phyloP scores from a whole-genome alignment of 2,113 vertebrate genomes.

The Phrynosoma blainvillii region DNA sequence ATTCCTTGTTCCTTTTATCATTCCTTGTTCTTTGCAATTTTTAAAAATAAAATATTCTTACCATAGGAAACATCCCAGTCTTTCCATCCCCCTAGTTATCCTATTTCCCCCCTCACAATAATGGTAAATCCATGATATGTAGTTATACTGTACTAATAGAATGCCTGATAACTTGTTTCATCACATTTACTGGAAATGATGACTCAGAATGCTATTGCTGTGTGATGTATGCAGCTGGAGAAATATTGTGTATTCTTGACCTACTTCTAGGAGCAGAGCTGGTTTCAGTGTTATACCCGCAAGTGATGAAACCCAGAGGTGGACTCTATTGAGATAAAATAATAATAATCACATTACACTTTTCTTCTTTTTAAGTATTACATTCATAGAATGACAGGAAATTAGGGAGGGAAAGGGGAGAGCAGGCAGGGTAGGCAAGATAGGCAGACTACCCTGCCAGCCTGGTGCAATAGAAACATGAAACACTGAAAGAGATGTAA shows the following conservation, averaged over 20 bases:
- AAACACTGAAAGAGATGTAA: too few relatives aligned
- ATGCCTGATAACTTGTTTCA: constrained; percentile 20
- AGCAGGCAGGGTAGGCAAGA: too few relatives aligned
- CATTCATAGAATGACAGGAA: constrained; percentile 11
- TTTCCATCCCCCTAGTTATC: constrained; percentile 22
- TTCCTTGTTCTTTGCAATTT: background rate
- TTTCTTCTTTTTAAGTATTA: constrained; percentile 13
- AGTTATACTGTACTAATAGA: constrained; percentile 8
- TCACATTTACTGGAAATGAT: constrained; percentile 26
- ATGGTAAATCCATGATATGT: background rate
- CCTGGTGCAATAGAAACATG: too few relatives aligned
- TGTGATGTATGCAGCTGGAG: background rate
- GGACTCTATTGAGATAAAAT: background rate
- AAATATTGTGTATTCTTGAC: constrained; percentile 23
- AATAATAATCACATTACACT: background rate
- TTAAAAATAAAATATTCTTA: background rate
- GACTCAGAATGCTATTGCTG: constrained; percentile 41
- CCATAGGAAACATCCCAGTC: background rate
- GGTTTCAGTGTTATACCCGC: constrained; percentile 9
- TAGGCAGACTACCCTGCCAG: too few relatives aligned
- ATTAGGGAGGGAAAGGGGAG: too few relatives aligned
- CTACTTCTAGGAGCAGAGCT: constrained; percentile 26
- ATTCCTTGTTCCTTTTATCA: background rate
- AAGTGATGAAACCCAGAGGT: background rate
- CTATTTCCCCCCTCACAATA: constrained; percentile 19